Conservation (phyloP, 2,888 invertebrate species). For the Eupsilia transversa region DNA sequence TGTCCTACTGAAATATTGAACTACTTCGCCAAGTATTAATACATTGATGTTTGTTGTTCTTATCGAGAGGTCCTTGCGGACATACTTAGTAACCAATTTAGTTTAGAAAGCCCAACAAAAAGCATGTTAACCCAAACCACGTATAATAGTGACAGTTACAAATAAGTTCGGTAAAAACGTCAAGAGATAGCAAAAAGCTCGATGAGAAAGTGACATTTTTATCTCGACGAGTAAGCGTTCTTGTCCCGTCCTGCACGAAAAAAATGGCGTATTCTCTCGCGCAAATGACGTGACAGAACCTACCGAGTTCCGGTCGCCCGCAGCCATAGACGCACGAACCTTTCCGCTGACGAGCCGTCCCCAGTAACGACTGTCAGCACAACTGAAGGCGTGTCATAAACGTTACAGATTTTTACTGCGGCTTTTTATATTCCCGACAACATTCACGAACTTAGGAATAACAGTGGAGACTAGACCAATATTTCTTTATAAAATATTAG, state of each 20-base stretch:
- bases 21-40: conserved; percentile 16
- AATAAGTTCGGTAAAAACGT: conserved; percentile 64
- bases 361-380: conserved; percentile 71
- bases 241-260: conserved; percentile 67
- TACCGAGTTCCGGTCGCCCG: conserved; percentile 75
- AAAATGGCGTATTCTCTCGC: conserved; percentile 69
- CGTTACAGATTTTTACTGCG: conserved; percentile 56
- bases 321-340: conserved; percentile 71
- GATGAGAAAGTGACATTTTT: conserved; percentile 72
- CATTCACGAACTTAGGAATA: conserved; percentile 40
- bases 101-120: conserved; percentile 33
- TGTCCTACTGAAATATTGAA: conserved; percentile 54
- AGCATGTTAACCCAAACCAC: conserved; percentile 47
- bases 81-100: conserved; percentile 28
- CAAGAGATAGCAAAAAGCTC: conserved; percentile 65
- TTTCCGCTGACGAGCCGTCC: conserved; percentile 73
- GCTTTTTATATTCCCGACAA: conserved; percentile 50
- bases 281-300: conserved; percentile 74
- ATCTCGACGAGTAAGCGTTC: conserved; percentile 71
- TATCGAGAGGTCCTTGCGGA: background rate
- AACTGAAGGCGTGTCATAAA: conserved; percentile 70
- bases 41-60: conserved; percentile 3
- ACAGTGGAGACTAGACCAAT: conserved; percentile 25
- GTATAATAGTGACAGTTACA: conserved; percentile 63
- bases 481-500: conserved; percentile 38